Evolutionary conservation across 1,140 invertebrate species (phyloP).

Genomic region (Lepidurus packardi): DNA sequence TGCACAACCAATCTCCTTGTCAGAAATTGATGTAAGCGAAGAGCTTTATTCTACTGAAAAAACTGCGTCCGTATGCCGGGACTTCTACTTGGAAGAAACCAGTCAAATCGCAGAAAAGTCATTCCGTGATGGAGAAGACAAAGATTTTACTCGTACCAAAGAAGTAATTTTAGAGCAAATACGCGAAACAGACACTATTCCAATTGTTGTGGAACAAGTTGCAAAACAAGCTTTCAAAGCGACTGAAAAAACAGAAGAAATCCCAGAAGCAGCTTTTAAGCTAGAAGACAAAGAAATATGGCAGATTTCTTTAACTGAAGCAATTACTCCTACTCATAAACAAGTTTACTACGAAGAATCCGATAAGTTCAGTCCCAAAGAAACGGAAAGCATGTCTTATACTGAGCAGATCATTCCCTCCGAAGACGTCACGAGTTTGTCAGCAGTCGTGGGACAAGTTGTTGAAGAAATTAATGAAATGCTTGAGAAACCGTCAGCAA

Average conservation of each 20-base stretch:
- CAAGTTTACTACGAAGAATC: too few relatives aligned
- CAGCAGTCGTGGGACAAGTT: neutral
- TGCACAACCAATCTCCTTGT: too few relatives aligned
- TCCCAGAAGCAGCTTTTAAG: neutral
- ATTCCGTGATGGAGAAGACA: too few relatives aligned
- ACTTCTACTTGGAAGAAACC: too few relatives aligned
- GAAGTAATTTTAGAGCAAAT: too few relatives aligned
- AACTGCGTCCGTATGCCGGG: too few relatives aligned
- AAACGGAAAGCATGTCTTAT: neutral
- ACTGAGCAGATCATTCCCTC: neutral
- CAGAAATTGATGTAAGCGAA: too few relatives aligned
- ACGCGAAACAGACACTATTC: too few relatives aligned
- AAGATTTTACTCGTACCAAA: too few relatives aligned
- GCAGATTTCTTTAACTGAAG: neutral
- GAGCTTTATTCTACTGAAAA: too few relatives aligned
- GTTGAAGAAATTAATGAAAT: neutral
- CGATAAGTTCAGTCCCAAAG: neutral
- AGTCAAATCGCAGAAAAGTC: too few relatives aligned
- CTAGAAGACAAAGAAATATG: neutral
- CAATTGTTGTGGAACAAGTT: too few relatives aligned
- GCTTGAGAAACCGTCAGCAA: neutral
- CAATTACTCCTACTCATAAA: neutral
- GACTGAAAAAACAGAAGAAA: neutral
- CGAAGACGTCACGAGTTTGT: neutral
- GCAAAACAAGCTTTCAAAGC: neutral